Conservation (phyloP, 1,140 invertebrate species). For the Bathynomus jamesi region DNA sequence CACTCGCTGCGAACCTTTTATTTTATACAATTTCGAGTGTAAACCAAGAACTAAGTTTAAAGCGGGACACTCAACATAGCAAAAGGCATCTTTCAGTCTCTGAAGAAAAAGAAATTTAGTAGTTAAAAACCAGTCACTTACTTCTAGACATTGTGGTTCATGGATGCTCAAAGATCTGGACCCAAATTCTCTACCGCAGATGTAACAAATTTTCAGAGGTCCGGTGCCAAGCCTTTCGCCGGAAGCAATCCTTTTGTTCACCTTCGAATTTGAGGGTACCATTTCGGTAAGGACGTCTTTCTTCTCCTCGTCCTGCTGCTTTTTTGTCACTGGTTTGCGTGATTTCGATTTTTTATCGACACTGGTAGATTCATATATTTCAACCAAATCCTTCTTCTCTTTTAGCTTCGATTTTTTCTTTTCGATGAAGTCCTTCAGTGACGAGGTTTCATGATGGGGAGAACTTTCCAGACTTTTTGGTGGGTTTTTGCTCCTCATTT, state of each 20-base stretch:
- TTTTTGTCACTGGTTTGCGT: neutral
- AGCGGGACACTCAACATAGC: no score
- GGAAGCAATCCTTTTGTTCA: neutral
- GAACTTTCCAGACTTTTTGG: neutral
- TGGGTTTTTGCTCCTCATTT: neutral
- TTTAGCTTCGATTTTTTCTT: neutral
- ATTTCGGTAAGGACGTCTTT: conserved; percentile 1
- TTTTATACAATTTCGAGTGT: no score
- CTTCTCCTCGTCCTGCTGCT: conserved; percentile 20
- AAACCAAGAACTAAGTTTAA: no score
- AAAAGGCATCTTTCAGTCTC: no score
- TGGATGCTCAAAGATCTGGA: conserved; percentile 62
- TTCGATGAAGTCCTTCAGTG: neutral
- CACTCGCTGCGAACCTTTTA: no score
- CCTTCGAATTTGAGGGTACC: no score
- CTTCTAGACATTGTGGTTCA: conserved; percentile 64
- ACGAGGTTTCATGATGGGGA: conserved; percentile 6
- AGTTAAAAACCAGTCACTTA: neutral
- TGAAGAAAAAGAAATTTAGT: no score
- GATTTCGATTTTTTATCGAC: neutral
- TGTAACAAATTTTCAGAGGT: conserved; percentile 53
- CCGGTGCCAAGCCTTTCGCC: neutral
- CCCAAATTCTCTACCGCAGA: conserved; percentile 66
- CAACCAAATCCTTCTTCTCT: neutral
- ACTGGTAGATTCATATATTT: neutral